Evolutionary conservation across 2,888 invertebrate genomes (phyloP).

Genomic region (Dysmachus trigonus): DNA sequence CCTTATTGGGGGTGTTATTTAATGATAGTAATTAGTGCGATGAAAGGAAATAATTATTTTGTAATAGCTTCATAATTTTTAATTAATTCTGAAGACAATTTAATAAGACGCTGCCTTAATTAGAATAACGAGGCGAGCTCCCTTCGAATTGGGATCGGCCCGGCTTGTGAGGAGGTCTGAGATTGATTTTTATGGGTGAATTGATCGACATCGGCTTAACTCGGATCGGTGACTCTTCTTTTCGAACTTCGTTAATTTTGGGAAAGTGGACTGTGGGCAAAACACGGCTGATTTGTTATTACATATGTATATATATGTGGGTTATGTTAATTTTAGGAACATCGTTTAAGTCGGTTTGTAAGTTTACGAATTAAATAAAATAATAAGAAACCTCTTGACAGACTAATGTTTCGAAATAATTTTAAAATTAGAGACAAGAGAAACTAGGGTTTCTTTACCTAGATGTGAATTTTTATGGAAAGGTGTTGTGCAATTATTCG

Average conservation of each 20-base stretch:
- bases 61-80: constrained; percentile 52
- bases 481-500: too few relatives aligned
- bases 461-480: too few relatives aligned
- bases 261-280: not conserved
- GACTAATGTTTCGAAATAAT: not conserved
- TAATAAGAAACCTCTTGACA: not conserved
- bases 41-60: constrained; percentile 52
- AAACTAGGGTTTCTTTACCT: too few relatives aligned
- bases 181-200: constrained; percentile 19
- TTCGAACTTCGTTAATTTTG: not conserved
- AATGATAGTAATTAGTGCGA: constrained; percentile 51
- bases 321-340: not conserved
- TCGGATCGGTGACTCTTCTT: not conserved
- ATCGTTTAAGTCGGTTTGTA: not conserved
- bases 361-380: not conserved
- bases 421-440: not conserved
- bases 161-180: not conserved
- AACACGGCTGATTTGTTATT: not conserved
- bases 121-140: constrained; percentile 34
- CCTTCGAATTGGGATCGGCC: not conserved
- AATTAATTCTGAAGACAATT: constrained; percentile 49
- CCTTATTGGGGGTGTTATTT: constrained; percentile 44
- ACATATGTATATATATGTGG: not conserved
- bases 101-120: constrained; percentile 46
- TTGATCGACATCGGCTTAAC: not conserved